phyloP scores from a whole-genome alignment of 1,140 invertebrate genomes.

The Polypedilum vanderplanki region DNA sequence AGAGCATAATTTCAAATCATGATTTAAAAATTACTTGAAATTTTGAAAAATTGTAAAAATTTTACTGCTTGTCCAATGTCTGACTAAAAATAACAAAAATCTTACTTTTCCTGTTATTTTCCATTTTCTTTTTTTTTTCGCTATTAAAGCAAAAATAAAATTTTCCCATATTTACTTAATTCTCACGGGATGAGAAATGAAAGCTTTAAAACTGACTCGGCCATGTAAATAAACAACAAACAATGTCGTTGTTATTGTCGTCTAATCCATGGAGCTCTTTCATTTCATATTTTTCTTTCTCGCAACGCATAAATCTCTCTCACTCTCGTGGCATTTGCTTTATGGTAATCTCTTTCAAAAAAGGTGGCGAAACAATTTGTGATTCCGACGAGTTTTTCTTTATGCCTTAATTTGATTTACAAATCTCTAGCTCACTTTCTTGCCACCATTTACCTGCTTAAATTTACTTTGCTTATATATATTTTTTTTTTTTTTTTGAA shows the following conservation, averaged over 20 bases:
- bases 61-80: too few species aligned
- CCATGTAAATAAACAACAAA: background rate
- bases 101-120: background rate
- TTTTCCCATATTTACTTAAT: constrained; percentile 8
- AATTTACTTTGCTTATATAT: background rate
- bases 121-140: background rate
- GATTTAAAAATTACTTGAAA: too few species aligned
- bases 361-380: constrained; percentile 28
- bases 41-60: too few species aligned
- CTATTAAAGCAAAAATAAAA: background rate
- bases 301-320: constrained; percentile 20
- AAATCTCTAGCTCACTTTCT: background rate
- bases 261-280: constrained; percentile 2
- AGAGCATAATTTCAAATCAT: too few species aligned
- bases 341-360: constrained; percentile 18
- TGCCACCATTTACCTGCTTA: background rate
- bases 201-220: background rate
- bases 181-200: background rate
- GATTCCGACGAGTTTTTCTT: constrained; percentile 26
- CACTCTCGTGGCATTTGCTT: constrained; percentile 22
- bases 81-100: background rate
- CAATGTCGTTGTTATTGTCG: background rate
- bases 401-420: constrained; percentile 29
- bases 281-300: constrained; percentile 1
- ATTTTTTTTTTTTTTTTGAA: background rate